Conservation (phyloP, 2,888 invertebrate genomes). For the Xestia c-nigrum region DNA sequence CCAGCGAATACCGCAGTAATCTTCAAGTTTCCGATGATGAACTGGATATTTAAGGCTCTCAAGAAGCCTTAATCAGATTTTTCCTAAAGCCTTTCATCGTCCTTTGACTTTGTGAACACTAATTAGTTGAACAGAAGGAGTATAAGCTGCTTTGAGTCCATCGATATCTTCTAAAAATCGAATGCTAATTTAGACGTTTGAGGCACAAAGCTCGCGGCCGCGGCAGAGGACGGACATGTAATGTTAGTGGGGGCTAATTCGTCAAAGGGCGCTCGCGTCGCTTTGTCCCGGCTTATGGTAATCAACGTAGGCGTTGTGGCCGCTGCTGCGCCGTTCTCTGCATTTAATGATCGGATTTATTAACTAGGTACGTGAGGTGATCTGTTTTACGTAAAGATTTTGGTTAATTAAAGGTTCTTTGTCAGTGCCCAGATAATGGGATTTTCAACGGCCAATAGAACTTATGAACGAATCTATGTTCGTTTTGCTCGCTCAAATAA, state of each 20-base stretch:
- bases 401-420: slow-evolving; percentile 55
- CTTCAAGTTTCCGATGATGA: slow-evolving; percentile 26
- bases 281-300: slow-evolving; percentile 89
- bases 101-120: slow-evolving; percentile 1
- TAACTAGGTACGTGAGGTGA: slow-evolving; percentile 59
- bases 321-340: slow-evolving; percentile 65
- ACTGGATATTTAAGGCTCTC: background rate
- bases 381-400: slow-evolving; percentile 59
- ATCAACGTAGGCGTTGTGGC: slow-evolving; percentile 81
- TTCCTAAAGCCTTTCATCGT: slow-evolving; percentile 4
- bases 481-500: background rate
- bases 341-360: slow-evolving; percentile 81
- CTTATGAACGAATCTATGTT: background rate
- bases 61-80: background rate
- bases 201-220: slow-evolving; percentile 62
- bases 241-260: slow-evolving; percentile 86
- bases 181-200: slow-evolving; percentile 57
- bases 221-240: slow-evolving; percentile 71
- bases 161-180: slow-evolving; percentile 48
- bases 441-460: background rate
- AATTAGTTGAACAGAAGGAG: slow-evolving; percentile 5
- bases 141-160: slow-evolving; percentile 1
- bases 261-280: slow-evolving; percentile 85
- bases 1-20: slow-evolving; percentile 38
- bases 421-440: slow-evolving; percentile 1